These are phyloP conservation scores for Capreolus pygargus DNA, from an alignment of 2,113 vertebrate genomes.

Conservation along the genomic window DNA sequence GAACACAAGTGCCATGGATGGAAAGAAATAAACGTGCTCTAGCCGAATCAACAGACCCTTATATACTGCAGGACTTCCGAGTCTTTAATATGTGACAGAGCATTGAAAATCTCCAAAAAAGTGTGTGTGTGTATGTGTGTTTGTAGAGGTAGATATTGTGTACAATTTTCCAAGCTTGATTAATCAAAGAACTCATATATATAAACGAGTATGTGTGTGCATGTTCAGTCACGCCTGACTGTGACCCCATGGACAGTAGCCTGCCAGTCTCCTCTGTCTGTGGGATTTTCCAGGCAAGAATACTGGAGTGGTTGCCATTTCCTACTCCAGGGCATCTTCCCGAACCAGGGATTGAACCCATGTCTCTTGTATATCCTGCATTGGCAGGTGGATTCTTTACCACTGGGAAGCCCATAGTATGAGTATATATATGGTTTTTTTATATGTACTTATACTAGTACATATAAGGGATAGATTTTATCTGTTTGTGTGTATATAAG, in stretches of 20 bases:
- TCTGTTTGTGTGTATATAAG: not conserved
- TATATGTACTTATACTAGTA: not conserved
- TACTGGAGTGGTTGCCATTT: not conserved
- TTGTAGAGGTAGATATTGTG: not conserved
- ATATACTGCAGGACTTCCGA: not conserved
- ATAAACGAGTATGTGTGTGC: not conserved
- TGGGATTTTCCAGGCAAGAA: not conserved
- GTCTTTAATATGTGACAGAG: not conserved
- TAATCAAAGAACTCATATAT: not conserved
- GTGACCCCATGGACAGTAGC: not conserved
- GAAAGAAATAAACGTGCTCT: not conserved
- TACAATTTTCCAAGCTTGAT: not conserved
- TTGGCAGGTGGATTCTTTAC: not conserved
- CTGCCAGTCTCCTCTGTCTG: not conserved
- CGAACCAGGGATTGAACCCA: not conserved
- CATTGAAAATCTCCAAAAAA: not conserved
- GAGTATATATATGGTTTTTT: not conserved
- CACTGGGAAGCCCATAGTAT: not conserved
- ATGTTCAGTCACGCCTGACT: not conserved
- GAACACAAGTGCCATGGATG: not conserved
- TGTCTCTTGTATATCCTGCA: not conserved
- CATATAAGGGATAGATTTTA: not conserved
- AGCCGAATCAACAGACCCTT: not conserved
- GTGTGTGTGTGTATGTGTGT: not conserved
- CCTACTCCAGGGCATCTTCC: not conserved